Evolutionary conservation across 2,888 invertebrate species (phyloP).

Genomic region (Ormyrus thymus): DNA sequence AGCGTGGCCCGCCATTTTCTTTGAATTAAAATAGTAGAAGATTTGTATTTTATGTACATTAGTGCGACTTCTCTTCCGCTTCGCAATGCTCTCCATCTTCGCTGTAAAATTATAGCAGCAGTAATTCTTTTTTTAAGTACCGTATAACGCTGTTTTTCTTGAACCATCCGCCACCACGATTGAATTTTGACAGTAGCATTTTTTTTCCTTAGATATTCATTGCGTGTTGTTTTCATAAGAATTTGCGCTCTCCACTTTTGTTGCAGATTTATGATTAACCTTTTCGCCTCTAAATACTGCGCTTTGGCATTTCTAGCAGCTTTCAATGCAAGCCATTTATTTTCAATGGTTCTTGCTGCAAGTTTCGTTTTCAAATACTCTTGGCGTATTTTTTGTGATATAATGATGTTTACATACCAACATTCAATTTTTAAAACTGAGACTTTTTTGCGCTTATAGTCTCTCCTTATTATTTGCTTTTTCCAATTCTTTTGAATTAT

Average conservation of each 20-base stretch:
- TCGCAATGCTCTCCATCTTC: conserved; percentile 67
- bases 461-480: conserved; percentile 70
- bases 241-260: conserved; percentile 64
- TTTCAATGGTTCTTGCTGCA: conserved; percentile 63
- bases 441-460: conserved; percentile 66
- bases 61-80: conserved; percentile 21
- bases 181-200: conserved; percentile 69
- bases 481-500: conserved; percentile 71
- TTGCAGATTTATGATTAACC: conserved; percentile 63
- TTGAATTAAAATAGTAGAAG: conserved; percentile 74
- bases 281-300: conserved; percentile 61
- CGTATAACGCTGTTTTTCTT: conserved; percentile 49
- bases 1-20: conserved; percentile 72
- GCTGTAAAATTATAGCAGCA: conserved; percentile 63
- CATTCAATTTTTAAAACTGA: conserved; percentile 77
- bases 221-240: conserved; percentile 62
- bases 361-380: conserved; percentile 49
- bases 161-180: conserved; percentile 60
- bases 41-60: conserved; percentile 51
- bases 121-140: conserved; percentile 29
- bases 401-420: conserved; percentile 71
- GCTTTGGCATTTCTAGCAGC: conserved; percentile 63
- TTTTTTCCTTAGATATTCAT: conserved; percentile 63
- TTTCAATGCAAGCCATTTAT: conserved; percentile 66
- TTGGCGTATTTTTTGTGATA: conserved; percentile 50